Percentiles rank a stretch among this genome's conserved stretches.
These are phyloP conservation scores for Rotaria macrura DNA, from an alignment of 2,888 invertebrate species.

Conservation along the genomic window DNA sequence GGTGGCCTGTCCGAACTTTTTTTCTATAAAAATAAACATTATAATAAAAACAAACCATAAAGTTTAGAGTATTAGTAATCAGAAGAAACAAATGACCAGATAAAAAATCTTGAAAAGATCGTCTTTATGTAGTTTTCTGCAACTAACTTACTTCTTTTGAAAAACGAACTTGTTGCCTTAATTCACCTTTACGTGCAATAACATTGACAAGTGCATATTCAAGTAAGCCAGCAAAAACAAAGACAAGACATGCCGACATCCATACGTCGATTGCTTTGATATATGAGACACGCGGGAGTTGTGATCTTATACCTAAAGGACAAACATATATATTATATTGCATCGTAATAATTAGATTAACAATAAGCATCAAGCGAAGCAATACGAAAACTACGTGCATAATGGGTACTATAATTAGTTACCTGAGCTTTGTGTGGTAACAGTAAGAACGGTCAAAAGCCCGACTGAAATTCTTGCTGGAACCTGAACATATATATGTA, in stretches of 20 bases:
- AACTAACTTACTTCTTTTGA: conserved; percentile 26
- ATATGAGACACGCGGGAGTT: conserved; percentile 33
- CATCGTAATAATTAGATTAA: not conserved
- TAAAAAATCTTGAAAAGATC: not conserved
- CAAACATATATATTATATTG: not conserved
- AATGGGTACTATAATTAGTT: not conserved
- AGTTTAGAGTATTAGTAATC: not conserved
- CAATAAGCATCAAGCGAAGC: not conserved
- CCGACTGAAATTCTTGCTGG: conserved; percentile 34
- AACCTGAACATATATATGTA: not conserved
- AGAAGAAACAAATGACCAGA: not conserved
- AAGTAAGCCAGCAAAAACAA: conserved; percentile 33
- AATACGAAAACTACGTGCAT: not conserved
- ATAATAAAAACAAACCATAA: not conserved
- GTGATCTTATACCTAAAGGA: conserved; percentile 32
- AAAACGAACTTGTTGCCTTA: conserved; percentile 25
- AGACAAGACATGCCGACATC: conserved; percentile 33
- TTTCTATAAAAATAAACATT: not conserved
- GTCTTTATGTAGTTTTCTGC: not conserved
- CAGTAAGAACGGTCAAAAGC: conserved; percentile 32
- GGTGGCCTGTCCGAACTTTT: not conserved
- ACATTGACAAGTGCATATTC: conserved; percentile 34
- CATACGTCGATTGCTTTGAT: conserved; percentile 34
- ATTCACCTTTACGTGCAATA: conserved; percentile 31
- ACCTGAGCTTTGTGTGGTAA: conserved; percentile 34